A percentile compares a stretch with the other conserved stretches of the same genome.
phyloP scores from a whole-genome alignment of 2,888 invertebrate genomes.

The Caenorhabditis japonica region DNA sequence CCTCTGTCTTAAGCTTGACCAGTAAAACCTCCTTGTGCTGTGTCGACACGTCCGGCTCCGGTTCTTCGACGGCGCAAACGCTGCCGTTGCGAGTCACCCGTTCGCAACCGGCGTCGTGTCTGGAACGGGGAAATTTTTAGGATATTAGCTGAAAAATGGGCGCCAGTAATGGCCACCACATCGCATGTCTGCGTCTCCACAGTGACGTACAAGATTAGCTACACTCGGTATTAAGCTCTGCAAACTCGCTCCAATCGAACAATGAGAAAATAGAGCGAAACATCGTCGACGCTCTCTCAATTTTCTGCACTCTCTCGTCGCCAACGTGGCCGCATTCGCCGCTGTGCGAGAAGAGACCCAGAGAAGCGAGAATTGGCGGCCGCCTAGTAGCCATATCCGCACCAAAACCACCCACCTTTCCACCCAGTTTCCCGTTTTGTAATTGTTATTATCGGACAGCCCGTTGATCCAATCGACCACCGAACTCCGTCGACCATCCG shows the following conservation, averaged over 20 bases:
- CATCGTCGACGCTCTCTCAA: too few relatives aligned
- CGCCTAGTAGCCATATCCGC: not conserved
- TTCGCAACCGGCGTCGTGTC: conserved; percentile 48
- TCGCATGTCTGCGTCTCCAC: too few relatives aligned
- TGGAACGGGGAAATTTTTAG: conserved; percentile 6
- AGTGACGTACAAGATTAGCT: too few relatives aligned
- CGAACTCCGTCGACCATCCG: conserved; percentile 43
- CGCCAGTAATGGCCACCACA: not conserved
- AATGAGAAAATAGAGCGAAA: too few relatives aligned
- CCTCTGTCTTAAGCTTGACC: conserved; percentile 64
- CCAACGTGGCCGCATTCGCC: too few relatives aligned
- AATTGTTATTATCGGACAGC: conserved; percentile 55
- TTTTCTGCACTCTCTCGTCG: too few relatives aligned
- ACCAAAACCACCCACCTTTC: conserved; percentile 22
- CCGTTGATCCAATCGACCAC: conserved; percentile 63
- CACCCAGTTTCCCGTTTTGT: conserved; percentile 24
- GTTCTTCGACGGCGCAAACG: conserved; percentile 61
- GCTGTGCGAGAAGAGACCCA: too few relatives aligned
- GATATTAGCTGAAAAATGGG: not conserved
- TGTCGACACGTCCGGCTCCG: conserved; percentile 52
- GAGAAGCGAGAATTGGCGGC: not conserved
- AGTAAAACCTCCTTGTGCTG: conserved; percentile 61
- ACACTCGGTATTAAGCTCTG: too few relatives aligned
- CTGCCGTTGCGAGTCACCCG: conserved; percentile 58
- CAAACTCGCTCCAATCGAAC: too few relatives aligned